These are phyloP conservation scores for Anser cygnoides DNA, from an alignment of 2,113 vertebrate species.

Conservation along the genomic window DNA sequence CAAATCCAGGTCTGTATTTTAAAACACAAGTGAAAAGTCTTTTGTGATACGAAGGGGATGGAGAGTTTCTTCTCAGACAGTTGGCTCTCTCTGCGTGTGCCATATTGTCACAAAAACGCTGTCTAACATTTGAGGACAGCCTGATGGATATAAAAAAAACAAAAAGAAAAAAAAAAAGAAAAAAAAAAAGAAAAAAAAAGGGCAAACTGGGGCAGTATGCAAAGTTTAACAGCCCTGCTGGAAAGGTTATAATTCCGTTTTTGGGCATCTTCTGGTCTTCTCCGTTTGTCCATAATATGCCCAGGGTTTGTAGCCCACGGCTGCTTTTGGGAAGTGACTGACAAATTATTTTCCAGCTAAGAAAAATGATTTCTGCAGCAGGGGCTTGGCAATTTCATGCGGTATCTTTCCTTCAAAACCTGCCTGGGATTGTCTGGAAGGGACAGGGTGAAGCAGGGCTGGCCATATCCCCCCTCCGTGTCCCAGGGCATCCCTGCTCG, in stretches of 20 bases:
- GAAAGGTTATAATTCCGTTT: not conserved
- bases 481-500: not conserved
- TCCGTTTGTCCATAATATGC: conserved; percentile 34
- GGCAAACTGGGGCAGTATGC: not conserved
- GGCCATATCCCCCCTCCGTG: not conserved
- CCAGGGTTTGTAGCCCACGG: not conserved
- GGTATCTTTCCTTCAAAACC: conserved; percentile 20
- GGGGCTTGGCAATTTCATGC: not conserved
- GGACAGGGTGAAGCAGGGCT: not conserved
- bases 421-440: not conserved
- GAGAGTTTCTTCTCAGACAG: not conserved
- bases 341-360: not conserved
- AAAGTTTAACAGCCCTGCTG: not conserved
- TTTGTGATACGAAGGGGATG: not conserved
- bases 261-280: conserved; percentile 2
- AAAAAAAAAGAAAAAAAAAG: not conserved
- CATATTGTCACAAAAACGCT: not conserved
- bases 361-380: not conserved
- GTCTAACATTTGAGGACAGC: not conserved
- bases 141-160: not conserved
- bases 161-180: too few relatives aligned
- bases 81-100: not conserved
- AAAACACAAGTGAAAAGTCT: not conserved
- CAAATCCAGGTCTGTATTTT: not conserved
- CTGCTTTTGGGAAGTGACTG: not conserved